A percentile compares a stretch with the other conserved stretches of the same genome.
Conservation (phyloP, 1,140 invertebrate genomes). For the Araneus ventricosus region DNA sequence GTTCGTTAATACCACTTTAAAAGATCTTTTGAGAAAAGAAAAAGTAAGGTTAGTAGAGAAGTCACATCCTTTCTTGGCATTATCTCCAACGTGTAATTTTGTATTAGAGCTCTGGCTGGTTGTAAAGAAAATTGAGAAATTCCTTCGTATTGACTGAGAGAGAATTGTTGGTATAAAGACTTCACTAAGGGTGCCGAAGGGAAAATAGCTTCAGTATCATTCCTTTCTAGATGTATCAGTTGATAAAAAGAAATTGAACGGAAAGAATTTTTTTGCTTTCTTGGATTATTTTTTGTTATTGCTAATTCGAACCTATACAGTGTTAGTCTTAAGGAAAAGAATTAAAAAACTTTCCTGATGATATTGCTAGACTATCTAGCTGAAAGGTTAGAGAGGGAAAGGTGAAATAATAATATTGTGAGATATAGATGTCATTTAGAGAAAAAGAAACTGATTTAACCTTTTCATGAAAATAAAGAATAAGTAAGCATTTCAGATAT, state of each 20-base stretch:
- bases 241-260: background rate
- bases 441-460: too few species aligned
- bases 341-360: background rate
- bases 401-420: too few species aligned
- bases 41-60: background rate
- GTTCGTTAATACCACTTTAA: background rate
- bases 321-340: background rate
- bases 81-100: slow-evolving; percentile 19
- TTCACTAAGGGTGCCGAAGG: background rate
- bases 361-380: background rate
- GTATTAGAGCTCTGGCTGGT: background rate
- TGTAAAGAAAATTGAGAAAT: background rate
- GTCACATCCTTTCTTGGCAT: background rate
- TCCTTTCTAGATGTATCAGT: background rate
- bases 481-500: too few species aligned
- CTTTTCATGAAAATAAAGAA: too few species aligned
- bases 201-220: background rate
- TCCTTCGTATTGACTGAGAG: background rate
- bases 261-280: background rate
- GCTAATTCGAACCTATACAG: background rate
- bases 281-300: background rate
- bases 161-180: background rate
- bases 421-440: too few species aligned
- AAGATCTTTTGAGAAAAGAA: background rate
- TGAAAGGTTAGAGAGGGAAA: background rate